A percentile compares a stretch with the other conserved stretches of the same genome.
Evolutionary conservation across 2,113 vertebrate species (phyloP).

Genomic region (Amia ocellicauda): DNA sequence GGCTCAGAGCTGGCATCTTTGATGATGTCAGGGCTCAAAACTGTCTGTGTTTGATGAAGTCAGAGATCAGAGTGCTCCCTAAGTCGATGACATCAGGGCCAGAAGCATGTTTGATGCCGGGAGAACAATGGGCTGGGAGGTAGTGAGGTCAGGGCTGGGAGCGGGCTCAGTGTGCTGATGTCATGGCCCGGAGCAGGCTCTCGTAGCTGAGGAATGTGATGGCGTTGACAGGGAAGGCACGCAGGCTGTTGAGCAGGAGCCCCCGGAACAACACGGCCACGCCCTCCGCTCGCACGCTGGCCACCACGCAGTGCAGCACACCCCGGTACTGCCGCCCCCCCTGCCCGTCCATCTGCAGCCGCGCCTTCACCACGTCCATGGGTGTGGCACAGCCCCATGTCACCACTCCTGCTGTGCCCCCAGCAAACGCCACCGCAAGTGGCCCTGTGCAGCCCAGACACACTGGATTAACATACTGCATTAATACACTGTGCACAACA

Average conservation of each 20-base stretch:
- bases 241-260: slow-evolving; percentile 67
- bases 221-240: slow-evolving; percentile 78
- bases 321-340: slow-evolving; percentile 56
- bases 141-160: not conserved
- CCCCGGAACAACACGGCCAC: slow-evolving; percentile 68
- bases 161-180: slow-evolving; percentile 6
- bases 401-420: slow-evolving; percentile 65
- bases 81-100: no score
- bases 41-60: no score
- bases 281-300: slow-evolving; percentile 67
- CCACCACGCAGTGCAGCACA: slow-evolving; percentile 66
- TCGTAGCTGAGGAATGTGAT: slow-evolving; percentile 78
- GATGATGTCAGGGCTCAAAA: no score
- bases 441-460: slow-evolving; percentile 45
- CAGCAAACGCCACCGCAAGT: slow-evolving; percentile 60
- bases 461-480: no score
- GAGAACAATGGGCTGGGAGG: no score
- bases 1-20: no score
- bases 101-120: no score
- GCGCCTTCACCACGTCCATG: slow-evolving; percentile 76
- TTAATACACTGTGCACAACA: no score
- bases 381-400: slow-evolving; percentile 74
- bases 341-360: slow-evolving; percentile 73
- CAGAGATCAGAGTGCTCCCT: no score
- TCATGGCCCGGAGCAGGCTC: slow-evolving; percentile 55